phyloP scores from a whole-genome alignment of 1,140 invertebrate species.

The Sesamia nonagrioides region DNA sequence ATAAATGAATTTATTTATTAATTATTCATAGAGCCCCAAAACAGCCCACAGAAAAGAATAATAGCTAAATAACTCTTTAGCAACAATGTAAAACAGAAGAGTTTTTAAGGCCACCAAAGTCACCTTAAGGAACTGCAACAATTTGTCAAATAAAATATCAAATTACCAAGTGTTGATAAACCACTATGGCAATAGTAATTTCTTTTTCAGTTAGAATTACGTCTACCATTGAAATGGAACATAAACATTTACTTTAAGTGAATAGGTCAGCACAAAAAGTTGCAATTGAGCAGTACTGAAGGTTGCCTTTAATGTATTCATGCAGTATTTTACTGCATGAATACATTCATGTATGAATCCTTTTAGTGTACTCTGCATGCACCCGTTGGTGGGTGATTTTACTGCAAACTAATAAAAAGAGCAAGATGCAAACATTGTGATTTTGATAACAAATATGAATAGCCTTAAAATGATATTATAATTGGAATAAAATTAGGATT shows the following conservation, averaged over 20 bases:
- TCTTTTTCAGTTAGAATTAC: not conserved
- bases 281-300: not conserved
- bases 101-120: not conserved
- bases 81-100: not conserved
- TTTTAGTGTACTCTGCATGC: constrained; percentile 22
- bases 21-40: no score
- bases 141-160: not conserved
- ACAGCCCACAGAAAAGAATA: not conserved
- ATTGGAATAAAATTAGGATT: not conserved
- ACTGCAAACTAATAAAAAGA: constrained; percentile 21
- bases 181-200: not conserved
- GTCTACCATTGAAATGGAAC: not conserved
- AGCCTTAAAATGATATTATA: not conserved
- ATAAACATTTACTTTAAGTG: not conserved
- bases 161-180: not conserved
- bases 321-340: constrained; percentile 14
- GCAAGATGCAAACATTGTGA: constrained; percentile 15
- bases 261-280: not conserved
- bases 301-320: constrained; percentile 24
- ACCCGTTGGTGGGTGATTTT: not conserved
- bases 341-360: constrained; percentile 39
- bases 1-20: no score
- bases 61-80: not conserved
- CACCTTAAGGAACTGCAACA: not conserved
- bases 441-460: not conserved